A percentile compares a stretch with the other conserved stretches of the same genome.
Evolutionary conservation across 2,888 invertebrate species (phyloP).

Genomic region (Tanypteryx hageni): DNA sequence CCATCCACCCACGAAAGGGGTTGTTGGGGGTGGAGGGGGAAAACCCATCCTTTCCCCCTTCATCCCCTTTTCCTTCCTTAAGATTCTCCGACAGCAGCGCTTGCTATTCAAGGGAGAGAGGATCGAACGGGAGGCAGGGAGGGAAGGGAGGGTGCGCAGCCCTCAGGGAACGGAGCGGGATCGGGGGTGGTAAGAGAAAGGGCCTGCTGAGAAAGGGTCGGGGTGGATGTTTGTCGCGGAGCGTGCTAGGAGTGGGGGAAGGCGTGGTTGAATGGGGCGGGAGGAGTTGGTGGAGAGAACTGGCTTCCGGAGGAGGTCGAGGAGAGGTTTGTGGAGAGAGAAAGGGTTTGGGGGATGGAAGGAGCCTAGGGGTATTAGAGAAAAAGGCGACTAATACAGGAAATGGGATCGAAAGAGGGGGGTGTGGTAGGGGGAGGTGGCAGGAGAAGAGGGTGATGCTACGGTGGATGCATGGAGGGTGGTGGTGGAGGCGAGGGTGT

Average conservation of each 20-base stretch:
- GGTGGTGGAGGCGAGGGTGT: neutral
- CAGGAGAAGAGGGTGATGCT: neutral
- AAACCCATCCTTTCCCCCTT: neutral
- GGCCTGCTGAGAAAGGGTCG: neutral
- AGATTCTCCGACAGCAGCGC: constrained; percentile 7
- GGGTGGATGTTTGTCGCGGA: neutral
- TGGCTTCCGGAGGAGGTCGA: neutral
- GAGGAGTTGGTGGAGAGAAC: neutral
- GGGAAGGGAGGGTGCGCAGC: neutral
- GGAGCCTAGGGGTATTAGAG: neutral
- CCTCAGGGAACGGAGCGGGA: too few species aligned
- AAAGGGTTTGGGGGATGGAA: neutral
- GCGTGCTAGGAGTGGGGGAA: neutral
- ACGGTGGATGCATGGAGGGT: neutral
- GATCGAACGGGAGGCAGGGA: neutral
- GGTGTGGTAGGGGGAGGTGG: neutral
- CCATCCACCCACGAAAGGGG: too few species aligned
- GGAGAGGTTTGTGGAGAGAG: neutral
- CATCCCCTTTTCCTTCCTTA: constrained; percentile 12
- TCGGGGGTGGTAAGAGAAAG: too few species aligned
- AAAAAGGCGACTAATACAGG: constrained; percentile 18
- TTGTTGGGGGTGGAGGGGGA: too few species aligned
- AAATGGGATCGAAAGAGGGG: neutral
- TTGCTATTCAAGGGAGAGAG: constrained; percentile 10
- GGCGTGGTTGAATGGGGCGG: neutral